These are phyloP conservation scores for Antedon mediterranea DNA, from an alignment of 53 echinoderm and acorn worm species.

Conservation along the genomic window DNA sequence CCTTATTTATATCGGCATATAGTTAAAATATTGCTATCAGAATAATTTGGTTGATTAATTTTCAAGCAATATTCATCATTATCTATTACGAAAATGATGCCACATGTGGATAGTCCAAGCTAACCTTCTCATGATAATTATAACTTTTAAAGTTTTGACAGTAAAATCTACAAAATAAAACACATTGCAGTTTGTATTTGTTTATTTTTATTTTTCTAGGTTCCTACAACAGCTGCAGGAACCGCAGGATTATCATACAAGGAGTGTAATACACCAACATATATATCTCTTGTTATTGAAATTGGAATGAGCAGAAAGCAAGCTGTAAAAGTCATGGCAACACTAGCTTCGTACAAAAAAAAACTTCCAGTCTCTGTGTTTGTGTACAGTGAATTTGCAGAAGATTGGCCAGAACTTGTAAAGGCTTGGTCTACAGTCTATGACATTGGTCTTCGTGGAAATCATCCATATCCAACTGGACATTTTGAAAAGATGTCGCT, in stretches of 20 bases:
- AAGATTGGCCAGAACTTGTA: conserved; percentile 23
- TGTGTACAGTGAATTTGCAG: conserved; percentile 44
- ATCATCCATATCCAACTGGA: no score
- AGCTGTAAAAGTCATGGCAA: conserved; percentile 28
- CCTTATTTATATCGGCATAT: no score
- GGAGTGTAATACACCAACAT: background rate
- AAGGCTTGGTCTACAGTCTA: conserved; percentile 8
- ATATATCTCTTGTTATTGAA: background rate
- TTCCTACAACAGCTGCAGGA: conserved; percentile 3
- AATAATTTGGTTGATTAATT: no score
- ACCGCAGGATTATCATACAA: background rate
- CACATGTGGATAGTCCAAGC: no score
- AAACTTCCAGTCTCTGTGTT: conserved; percentile 26
- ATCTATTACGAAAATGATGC: no score
- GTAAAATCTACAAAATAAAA: no score
- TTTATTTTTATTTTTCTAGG: no score
- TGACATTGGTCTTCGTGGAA: conserved; percentile 23
- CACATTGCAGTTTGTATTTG: no score
- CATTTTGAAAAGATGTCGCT: conserved; percentile 12
- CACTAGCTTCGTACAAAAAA: conserved; percentile 15
- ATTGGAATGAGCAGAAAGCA: conserved; percentile 29
- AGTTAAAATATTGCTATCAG: no score
- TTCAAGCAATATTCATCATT: no score
- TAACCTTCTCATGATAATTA: no score
- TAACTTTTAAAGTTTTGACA: no score